Percentiles rank a stretch among this genome's conserved stretches.
Evolutionary conservation across 1,140 invertebrate species (phyloP).

Genomic region (Drosophila equinoxialis): DNA sequence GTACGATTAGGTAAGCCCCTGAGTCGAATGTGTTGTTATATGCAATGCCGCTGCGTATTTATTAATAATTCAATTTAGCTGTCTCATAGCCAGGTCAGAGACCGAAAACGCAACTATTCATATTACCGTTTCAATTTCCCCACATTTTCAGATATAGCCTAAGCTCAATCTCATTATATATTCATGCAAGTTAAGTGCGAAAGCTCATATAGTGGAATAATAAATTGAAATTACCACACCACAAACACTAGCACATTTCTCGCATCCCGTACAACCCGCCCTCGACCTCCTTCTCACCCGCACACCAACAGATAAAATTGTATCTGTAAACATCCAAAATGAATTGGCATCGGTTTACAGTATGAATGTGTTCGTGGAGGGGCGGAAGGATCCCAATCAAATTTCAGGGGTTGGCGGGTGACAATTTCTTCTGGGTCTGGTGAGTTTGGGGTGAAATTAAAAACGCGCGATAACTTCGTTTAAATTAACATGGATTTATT

Average conservation of each 20-base stretch:
- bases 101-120: constrained; percentile 50
- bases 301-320: constrained; percentile 42
- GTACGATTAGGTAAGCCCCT: constrained; percentile 59
- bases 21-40: constrained; percentile 8
- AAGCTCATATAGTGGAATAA: constrained; percentile 77
- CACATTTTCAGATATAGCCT: constrained; percentile 7
- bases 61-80: constrained; percentile 77
- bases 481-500: no score
- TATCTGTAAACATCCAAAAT: constrained; percentile 43
- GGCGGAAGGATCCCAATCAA: no score
- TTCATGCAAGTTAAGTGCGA: constrained; percentile 80
- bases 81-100: constrained; percentile 55
- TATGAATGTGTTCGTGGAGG: no score
- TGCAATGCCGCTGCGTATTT: constrained; percentile 57
- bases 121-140: constrained; percentile 18
- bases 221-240: constrained; percentile 70
- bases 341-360: no score
- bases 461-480: no score
- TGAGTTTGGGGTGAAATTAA: no score
- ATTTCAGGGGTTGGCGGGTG: no score
- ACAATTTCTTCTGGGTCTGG: no score
- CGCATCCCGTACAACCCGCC: neutral
- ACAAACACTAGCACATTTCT: constrained; percentile 56
- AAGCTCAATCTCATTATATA: constrained; percentile 61
- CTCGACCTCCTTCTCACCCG: neutral